These are phyloP conservation scores for Heterotis niloticus DNA, from an alignment of 2,113 vertebrate species.

Conservation along the genomic window DNA sequence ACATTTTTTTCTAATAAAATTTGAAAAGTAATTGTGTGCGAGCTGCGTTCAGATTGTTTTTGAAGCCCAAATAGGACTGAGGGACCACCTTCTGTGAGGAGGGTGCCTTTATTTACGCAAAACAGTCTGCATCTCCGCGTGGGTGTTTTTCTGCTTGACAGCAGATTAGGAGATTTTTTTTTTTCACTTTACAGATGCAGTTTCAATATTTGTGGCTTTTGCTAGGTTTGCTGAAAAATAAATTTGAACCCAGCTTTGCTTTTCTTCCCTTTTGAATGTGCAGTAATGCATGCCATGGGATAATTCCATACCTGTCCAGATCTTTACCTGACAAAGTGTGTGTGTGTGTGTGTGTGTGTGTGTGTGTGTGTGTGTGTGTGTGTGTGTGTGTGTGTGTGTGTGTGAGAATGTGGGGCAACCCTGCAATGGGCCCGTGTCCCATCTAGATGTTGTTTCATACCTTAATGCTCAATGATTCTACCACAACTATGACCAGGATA, in stretches of 20 bases:
- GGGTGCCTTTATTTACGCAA: background rate
- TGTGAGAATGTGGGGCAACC: too few relatives aligned
- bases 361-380: background rate
- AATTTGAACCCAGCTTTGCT: background rate
- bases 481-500: too few relatives aligned
- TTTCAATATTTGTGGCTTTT: conserved; percentile 1
- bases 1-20: conserved; percentile 33
- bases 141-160: conserved; percentile 12
- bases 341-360: too few relatives aligned
- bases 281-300: background rate
- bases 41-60: conserved; percentile 25
- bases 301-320: background rate
- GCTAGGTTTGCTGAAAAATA: background rate
- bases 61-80: conserved; percentile 12
- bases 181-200: background rate
- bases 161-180: background rate
- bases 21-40: conserved; percentile 39
- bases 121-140: background rate
- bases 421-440: too few relatives aligned
- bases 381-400: too few relatives aligned
- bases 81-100: conserved; percentile 10
- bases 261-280: background rate
- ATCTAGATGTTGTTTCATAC: too few relatives aligned
- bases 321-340: background rate
- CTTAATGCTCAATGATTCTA: too few relatives aligned